Base-by-base conservation (phyloP, 2,888 invertebrate genomes). In the Ophion ventricosus region DNA sequence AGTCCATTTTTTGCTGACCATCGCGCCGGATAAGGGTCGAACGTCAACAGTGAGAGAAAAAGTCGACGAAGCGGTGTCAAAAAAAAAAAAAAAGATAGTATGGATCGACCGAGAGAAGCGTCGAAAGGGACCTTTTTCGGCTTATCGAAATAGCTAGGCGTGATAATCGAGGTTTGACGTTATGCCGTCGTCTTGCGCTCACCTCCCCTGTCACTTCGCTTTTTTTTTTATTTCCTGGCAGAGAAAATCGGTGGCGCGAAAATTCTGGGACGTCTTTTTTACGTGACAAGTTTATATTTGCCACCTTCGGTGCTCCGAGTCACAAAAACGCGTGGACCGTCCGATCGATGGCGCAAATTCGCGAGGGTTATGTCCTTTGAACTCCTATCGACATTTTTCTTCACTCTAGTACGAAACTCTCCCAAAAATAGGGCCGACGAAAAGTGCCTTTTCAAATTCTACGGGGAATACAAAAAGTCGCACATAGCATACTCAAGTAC, bases 141-240 rank as follows among this genome's bases (percentile, higher is more conserved):
- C 63, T 81, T 80, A 84, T 81, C 80, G 77, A 64, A 78, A 84
- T 78, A 25, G 77, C 77, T 78, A 69, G 77, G 56, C 77, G 63
- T 59, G 80, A 77, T 74, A 74, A 56, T 63, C 63, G 61, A 63
- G 54, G 35, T 61, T 59, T 23, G 29, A 63, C 29, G 70, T 79
- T 20, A 64, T 64, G 54, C 72, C 26, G 67, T 29, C 17, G 17
- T 49, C 49, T 49, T 49, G 17, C 49, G 17, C 8, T 20, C 20
- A 25, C 10, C 26, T 26, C 25, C 23, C 26, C 63, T 63, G 7
- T 29, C 49, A 17, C n/a, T 49, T 3, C 63, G 14, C 26, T 63
- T 56, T 63, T 54, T 72, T 54, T 79, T 64, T 49, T 54, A 70
- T 72, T 35, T 56, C 72, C 20, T 23, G 17, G 25, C 59, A 20